These are phyloP conservation scores for Synergus gifuensis DNA, from an alignment of 2,888 invertebrate species.

Conservation along the genomic window DNA sequence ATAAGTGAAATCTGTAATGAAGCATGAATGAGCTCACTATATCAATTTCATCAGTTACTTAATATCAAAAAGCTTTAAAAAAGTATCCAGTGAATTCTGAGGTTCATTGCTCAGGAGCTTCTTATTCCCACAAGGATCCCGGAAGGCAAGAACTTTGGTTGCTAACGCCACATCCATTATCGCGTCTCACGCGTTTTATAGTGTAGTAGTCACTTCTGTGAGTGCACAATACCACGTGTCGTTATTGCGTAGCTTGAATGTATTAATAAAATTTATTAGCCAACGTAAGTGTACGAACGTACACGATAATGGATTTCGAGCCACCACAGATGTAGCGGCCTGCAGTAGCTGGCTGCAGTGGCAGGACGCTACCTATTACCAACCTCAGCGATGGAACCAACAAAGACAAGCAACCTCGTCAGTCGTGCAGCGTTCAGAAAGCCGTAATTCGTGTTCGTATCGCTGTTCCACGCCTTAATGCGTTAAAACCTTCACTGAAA, in stretches of 20 bases:
- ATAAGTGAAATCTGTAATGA: too few species aligned
- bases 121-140: conserved; percentile 59
- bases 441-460: conserved; percentile 45
- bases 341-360: conserved; percentile 41
- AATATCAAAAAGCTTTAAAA: too few species aligned
- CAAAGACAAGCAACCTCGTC: conserved; percentile 57
- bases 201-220: conserved; percentile 62
- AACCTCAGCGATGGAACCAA: conserved; percentile 49
- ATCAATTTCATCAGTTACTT: not conserved
- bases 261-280: conserved; percentile 75
- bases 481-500: conserved; percentile 52
- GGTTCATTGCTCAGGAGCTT: not conserved
- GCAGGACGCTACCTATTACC: conserved; percentile 42
- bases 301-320: conserved; percentile 74
- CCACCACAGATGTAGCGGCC: conserved; percentile 51
- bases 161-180: conserved; percentile 65
- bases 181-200: conserved; percentile 64
- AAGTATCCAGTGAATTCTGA: too few species aligned
- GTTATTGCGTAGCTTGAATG: conserved; percentile 72
- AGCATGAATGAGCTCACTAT: not conserved
- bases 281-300: conserved; percentile 64
- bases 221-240: conserved; percentile 63
- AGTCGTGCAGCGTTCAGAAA: conserved; percentile 35
- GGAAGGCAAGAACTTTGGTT: conserved; percentile 64
- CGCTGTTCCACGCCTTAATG: conserved; percentile 53